phyloP scores from a whole-genome alignment of 2,113 vertebrate species.

The Galeopterus variegatus region DNA sequence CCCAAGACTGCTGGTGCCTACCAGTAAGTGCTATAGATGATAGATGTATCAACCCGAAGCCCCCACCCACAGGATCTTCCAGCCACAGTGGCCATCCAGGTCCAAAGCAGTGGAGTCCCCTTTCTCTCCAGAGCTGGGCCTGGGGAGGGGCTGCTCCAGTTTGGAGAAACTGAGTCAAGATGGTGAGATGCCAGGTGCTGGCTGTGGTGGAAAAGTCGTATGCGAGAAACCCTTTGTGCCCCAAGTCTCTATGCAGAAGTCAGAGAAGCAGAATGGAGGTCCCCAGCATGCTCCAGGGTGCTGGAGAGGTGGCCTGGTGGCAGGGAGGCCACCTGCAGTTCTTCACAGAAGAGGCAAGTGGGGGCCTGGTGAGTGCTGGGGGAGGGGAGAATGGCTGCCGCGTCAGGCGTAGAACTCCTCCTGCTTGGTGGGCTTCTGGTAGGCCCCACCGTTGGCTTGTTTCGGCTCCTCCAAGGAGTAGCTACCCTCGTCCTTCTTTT shows the following conservation, averaged over 20 bases:
- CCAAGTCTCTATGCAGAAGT: slow-evolving; percentile 85
- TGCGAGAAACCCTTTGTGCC: slow-evolving; percentile 81
- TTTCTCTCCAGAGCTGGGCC: slow-evolving; percentile 25
- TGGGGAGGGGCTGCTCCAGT: not conserved
- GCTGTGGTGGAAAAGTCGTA: slow-evolving; percentile 76
- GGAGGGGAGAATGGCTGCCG: slow-evolving; percentile 63
- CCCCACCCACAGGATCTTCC: slow-evolving; percentile 27
- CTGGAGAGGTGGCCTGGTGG: slow-evolving; percentile 77
- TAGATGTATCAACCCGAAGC: slow-evolving; percentile 58
- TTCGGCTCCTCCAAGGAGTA: slow-evolving; percentile 90
- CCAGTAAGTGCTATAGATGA: slow-evolving; percentile 85
- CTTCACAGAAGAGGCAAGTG: slow-evolving; percentile 85
- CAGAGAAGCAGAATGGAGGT: slow-evolving; percentile 78
- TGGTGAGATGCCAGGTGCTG: slow-evolving; percentile 62
- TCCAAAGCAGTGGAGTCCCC: not conserved
- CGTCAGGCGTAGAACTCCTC: slow-evolving; percentile 91
- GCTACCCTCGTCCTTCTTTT: slow-evolving; percentile 92
- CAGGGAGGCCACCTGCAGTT: slow-evolving; percentile 87
- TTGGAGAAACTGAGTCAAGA: slow-evolving; percentile 71
- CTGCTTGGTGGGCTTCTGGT: slow-evolving; percentile 91
- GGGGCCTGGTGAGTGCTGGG: slow-evolving; percentile 85
- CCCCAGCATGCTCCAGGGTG: slow-evolving; percentile 60
- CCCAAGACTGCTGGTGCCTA: slow-evolving; percentile 27
- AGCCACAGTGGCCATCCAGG: not conserved
- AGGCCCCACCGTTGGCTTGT: slow-evolving; percentile 88